Evolutionary conservation across 2,113 vertebrate species (phyloP).

Genomic region (Chamaetylas fuelleborni): DNA sequence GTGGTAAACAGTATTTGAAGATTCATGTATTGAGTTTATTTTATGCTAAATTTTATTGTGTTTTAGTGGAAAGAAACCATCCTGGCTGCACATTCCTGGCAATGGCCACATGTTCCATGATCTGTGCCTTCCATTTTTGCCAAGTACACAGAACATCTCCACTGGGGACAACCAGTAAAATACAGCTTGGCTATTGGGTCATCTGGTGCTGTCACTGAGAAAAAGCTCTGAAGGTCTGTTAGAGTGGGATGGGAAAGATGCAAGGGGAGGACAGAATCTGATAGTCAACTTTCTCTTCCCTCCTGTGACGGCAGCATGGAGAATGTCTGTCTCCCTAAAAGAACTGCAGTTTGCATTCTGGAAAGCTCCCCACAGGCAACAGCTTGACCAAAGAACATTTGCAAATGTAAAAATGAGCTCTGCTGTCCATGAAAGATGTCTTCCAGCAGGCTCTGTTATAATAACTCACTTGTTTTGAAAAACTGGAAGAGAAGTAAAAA

Average conservation of each 20-base stretch:
- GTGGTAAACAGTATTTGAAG: neutral
- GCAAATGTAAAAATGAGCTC: neutral
- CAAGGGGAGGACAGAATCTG: neutral
- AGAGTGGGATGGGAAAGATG: neutral
- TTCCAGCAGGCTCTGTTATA: neutral
- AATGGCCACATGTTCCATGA: neutral
- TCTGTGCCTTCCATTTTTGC: neutral
- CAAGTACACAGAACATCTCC: neutral
- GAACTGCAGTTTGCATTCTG: neutral
- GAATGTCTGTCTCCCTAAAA: neutral
- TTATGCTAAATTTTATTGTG: neutral
- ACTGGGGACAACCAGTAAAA: neutral
- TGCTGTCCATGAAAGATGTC: neutral
- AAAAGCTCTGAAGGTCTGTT: neutral
- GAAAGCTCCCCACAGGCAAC: neutral
- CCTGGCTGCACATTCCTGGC: neutral
- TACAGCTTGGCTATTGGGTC: neutral
- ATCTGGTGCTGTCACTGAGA: neutral
- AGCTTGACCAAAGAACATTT: neutral
- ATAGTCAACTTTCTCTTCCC: neutral
- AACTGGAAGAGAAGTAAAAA: neutral
- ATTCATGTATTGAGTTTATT: neutral
- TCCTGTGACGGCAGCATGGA: neutral
- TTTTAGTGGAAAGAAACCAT: constrained; percentile 5
- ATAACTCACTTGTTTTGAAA: neutral